Base-by-base conservation (phyloP, 2,113 vertebrate genomes). In the Forbesichthys agassizii region DNA sequence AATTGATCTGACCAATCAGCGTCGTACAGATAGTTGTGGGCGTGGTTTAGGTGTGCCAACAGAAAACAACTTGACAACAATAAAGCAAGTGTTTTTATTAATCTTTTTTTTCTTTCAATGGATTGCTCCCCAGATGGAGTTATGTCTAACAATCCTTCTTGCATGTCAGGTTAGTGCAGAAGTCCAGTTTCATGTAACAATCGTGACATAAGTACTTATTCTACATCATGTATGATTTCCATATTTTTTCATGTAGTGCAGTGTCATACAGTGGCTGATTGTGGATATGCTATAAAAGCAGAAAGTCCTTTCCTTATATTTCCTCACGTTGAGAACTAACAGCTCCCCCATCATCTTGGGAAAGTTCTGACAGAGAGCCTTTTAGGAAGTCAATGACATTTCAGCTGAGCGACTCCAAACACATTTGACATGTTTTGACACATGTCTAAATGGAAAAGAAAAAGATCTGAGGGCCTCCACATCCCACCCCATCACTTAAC, bases 331-430 rank as follows among this genome's bases (percentile, higher is more conserved):
- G 52, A 69, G 13, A 8, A 49, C 73, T 83, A 84, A 83, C 84
- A 72, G 80, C 69, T 86, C 69, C 69, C 75, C 42, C 81, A 80
- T 86, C 77, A 84, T 27, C 68, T 70, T 78, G 63, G 77, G 76
- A 79, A 80, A 66, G 63, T 69, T 54, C 61, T 81, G 81, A 85
- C 66, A 68, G 83, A 83, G 75, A 66, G 69, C 68, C 68, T 79
- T 75, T 79, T 75, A 80, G 78, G 70, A 78, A 81, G 73, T 63
- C 69, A 67, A 69, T 87, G 87, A 83, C 85, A 85, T 85, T 86
- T 82, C 81, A 82, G 77, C 66, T 83, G 83, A 85, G 72, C 74
- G 81, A 79, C 75, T 81, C 67, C 74, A 81, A 80, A 80, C 81
- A 81, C 73, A 80, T 86, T 85, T 65, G 74, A 59, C 74, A 18